A percentile compares a stretch with the other conserved stretches of the same genome.
Conservation (phyloP, 1,140 invertebrate species). For the Bombus haemorrhoidalis region DNA sequence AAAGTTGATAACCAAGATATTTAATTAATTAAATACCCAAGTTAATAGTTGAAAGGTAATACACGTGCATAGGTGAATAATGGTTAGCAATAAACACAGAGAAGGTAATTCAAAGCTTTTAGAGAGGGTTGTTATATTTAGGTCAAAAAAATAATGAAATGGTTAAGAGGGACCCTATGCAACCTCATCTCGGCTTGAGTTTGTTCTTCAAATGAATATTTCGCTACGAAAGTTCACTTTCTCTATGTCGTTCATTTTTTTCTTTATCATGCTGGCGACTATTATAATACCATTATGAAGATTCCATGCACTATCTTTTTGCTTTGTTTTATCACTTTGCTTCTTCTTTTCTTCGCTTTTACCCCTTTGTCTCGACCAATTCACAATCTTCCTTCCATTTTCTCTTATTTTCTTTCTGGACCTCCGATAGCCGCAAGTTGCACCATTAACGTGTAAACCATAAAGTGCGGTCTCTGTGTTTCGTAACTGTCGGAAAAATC, state of each 20-base stretch:
- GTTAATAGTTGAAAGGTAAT: neutral
- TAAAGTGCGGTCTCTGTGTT: neutral
- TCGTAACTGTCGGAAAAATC: conserved; percentile 54
- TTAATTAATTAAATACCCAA: neutral
- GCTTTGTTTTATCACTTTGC: neutral
- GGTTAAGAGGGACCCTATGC: conserved; percentile 50
- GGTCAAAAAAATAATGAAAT: conserved; percentile 67
- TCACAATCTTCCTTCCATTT: neutral
- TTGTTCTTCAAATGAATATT: conserved; percentile 60
- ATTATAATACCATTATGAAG: conserved; percentile 28
- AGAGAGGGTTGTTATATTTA: conserved; percentile 58
- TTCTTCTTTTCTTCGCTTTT: neutral
- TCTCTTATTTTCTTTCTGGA: neutral
- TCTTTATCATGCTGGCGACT: neutral
- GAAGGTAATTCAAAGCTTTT: conserved; percentile 56
- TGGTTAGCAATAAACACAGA: neutral
- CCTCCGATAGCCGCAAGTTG: conserved; percentile 12
- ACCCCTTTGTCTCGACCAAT: too few relatives aligned
- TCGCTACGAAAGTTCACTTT: conserved; percentile 49
- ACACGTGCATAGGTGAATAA: neutral
- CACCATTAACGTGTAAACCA: conserved; percentile 54
- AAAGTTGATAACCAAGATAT: neutral
- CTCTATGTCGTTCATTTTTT: neutral
- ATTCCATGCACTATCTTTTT: conserved; percentile 5
- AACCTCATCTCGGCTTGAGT: conserved; percentile 55